Conservation (phyloP, 2,888 invertebrate species). For the Odontomyia ornata region DNA sequence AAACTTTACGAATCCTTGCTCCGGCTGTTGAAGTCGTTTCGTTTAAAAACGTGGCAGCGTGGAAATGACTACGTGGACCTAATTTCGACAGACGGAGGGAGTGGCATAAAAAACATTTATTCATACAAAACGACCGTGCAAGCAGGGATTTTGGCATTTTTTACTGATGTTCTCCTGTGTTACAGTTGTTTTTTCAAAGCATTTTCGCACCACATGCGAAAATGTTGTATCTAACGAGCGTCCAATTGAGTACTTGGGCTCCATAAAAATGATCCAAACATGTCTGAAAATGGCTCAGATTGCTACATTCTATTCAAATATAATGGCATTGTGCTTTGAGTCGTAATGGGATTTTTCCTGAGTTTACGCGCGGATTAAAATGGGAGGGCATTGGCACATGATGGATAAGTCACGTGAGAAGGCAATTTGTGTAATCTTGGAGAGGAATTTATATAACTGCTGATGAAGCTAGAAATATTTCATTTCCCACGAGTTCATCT, state of each 20-base stretch:
- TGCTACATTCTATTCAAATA: constrained; percentile 19
- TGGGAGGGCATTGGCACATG: no score
- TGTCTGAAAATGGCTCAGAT: background rate
- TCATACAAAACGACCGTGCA: background rate
- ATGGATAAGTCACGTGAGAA: no score
- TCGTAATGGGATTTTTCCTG: background rate
- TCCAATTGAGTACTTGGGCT: constrained; percentile 28
- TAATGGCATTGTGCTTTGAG: background rate
- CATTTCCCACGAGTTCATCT: no score
- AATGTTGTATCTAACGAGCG: constrained; percentile 38
- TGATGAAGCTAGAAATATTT: no score
- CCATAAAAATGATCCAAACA: constrained; percentile 25
- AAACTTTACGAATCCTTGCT: constrained; percentile 14
- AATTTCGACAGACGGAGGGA: background rate
- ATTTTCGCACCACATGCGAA: constrained; percentile 4
- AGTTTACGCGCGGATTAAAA: no score
- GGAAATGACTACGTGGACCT: constrained; percentile 16
- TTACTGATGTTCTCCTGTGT: background rate
- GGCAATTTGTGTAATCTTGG: no score
- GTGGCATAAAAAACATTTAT: constrained; percentile 12
- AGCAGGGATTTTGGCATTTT: background rate
- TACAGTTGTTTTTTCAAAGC: background rate
- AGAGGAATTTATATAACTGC: no score
- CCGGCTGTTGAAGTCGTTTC: background rate
- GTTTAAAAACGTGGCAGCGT: background rate